A percentile compares a stretch with the other conserved stretches of the same genome.
phyloP scores from a whole-genome alignment of 2,888 invertebrate genomes.

The Mesorhabditis belari region DNA sequence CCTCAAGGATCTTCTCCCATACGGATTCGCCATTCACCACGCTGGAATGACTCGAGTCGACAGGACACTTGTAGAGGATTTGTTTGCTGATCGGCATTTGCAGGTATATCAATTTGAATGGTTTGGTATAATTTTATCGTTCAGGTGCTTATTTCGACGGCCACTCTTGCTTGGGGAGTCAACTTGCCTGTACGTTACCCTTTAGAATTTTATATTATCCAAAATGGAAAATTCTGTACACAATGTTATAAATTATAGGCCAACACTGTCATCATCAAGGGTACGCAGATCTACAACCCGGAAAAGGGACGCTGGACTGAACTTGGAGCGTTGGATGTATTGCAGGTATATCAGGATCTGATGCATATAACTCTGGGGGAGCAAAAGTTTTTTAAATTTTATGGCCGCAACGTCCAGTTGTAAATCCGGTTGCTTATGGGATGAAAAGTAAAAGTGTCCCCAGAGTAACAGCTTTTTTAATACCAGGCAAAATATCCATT shows the following conservation, averaged over 20 bases:
- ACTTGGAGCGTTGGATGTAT: conserved; percentile 87
- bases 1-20: conserved; percentile 87
- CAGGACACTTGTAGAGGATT: conserved; percentile 91
- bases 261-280: conserved; percentile 95
- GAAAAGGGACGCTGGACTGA: conserved; percentile 98
- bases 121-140: conserved; percentile 54
- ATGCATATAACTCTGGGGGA: background rate
- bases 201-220: no score
- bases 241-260: no score
- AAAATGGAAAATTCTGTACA: no score
- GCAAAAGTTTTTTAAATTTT: background rate
- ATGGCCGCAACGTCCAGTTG: background rate
- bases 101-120: conserved; percentile 62
- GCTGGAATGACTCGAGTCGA: conserved; percentile 97
- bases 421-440: background rate
- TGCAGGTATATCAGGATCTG: conserved; percentile 66
- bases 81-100: conserved; percentile 95
- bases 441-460: background rate
- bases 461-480: background rate
- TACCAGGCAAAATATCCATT: background rate
- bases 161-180: conserved; percentile 98
- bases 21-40: conserved; percentile 99
- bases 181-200: no score
- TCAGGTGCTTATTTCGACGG: conserved; percentile 83
- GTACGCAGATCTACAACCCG: conserved; percentile 91